Evolutionary conservation across 2,888 invertebrate genomes (phyloP).

Genomic region (Noctua pronuba): DNA sequence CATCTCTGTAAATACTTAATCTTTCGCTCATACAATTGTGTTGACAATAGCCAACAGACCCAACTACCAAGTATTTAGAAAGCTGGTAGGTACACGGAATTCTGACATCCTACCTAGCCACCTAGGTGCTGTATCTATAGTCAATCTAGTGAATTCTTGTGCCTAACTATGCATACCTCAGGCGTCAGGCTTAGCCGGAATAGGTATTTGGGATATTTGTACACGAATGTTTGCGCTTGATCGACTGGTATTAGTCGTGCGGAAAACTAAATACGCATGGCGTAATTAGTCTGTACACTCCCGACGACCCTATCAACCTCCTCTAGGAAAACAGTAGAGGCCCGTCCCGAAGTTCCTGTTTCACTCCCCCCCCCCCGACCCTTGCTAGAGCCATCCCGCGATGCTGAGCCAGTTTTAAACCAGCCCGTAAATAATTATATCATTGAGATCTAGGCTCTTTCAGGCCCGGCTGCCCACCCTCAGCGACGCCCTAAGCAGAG

Average conservation of each 20-base stretch:
- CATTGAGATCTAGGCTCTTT: too few species aligned
- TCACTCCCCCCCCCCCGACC: not conserved
- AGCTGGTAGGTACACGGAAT: conserved; percentile 47
- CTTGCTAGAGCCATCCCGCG: not conserved
- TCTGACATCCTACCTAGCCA: conserved; percentile 41
- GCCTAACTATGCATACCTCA: conserved; percentile 34
- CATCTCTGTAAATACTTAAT: not conserved
- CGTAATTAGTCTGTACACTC: too few species aligned
- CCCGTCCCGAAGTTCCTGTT: too few species aligned
- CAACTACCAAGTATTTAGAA: conserved; percentile 57
- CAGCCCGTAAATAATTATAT: not conserved
- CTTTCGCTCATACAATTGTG: conserved; percentile 1
- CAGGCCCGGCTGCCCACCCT: too few species aligned
- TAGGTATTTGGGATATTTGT: conserved; percentile 38
- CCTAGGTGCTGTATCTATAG: conserved; percentile 35
- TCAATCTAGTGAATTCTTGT: conserved; percentile 36
- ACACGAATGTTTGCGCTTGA: conserved; percentile 24
- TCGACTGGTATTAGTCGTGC: conserved; percentile 23
- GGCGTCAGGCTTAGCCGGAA: conserved; percentile 18
- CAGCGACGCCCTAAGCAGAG: too few species aligned
- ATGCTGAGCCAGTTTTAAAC: not conserved
- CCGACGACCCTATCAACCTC: too few species aligned
- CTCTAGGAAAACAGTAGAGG: too few species aligned
- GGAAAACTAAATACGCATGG: not conserved
- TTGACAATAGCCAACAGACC: conserved; percentile 46